Evolutionary conservation across 2,797 vertebrate species (phyloP).

Genomic region (Silurus aristotelis): DNA sequence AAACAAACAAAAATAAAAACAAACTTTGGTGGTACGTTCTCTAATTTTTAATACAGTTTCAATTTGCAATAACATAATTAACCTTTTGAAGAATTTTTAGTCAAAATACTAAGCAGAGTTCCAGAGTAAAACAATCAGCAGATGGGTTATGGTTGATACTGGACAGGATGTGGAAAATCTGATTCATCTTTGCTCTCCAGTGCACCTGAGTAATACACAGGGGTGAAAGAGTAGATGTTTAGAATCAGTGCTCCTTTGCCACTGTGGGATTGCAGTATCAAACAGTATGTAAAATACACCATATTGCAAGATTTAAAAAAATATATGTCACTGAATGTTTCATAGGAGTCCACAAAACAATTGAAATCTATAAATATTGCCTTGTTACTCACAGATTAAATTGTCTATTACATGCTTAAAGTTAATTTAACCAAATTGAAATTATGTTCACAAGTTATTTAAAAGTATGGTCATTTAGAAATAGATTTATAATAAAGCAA

Average conservation of each 20-base stretch:
- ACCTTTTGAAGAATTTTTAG: not conserved
- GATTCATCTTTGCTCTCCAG: not conserved
- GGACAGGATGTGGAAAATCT: slow-evolving; percentile 22
- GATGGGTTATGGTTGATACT: not conserved
- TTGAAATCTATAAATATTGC: slow-evolving; percentile 14
- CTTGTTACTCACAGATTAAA: slow-evolving; percentile 36
- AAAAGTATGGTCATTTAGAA: slow-evolving; percentile 59
- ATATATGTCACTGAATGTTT: not conserved
- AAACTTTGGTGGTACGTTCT: not conserved
- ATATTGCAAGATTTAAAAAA: not conserved
- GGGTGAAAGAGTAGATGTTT: not conserved
- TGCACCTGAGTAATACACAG: not conserved
- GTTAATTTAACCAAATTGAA: slow-evolving; percentile 32
- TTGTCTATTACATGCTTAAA: slow-evolving; percentile 35
- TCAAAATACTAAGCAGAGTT: slow-evolving; percentile 1
- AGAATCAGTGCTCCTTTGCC: not conserved
- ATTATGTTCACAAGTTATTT: slow-evolving; percentile 49
- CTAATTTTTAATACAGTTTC: not conserved
- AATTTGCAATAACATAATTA: not conserved
- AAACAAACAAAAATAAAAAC: not conserved
- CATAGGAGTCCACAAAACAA: not conserved
- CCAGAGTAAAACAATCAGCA: not conserved
- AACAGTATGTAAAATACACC: not conserved
- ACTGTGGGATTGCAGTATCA: not conserved
- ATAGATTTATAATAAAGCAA: slow-evolving; percentile 58